Evolutionary conservation across 2,113 vertebrate species (phyloP), one percentile per base, ranked within the genome.

Genomic region (Thamnaconus septentrionalis): DNA sequence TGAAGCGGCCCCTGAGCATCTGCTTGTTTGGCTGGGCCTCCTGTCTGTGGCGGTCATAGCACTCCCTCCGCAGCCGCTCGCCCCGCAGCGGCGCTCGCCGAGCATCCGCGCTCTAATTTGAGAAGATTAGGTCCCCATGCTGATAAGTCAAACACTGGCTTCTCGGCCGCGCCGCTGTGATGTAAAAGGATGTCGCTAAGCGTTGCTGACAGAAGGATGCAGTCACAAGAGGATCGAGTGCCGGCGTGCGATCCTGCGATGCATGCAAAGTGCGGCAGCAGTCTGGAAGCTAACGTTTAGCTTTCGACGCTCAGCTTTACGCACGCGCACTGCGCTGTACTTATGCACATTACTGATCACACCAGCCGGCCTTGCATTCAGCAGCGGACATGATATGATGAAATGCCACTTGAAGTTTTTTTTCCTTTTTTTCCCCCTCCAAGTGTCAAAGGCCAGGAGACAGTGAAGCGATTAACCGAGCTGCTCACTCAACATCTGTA

Each of bases 401-500:
- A 84, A 88, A 84, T 48, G 73, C 64, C 71, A 75, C 70, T 59
- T 76, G 86, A 61, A 63, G 40, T 66, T 80, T 84, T 79, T 31
- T 74, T 58, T 71, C 73, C 31, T 74, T 58, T 73, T 75, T 79
- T 49, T 59, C 56, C 76, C 65, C 58, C 54, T 64, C 68, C 85
- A 78, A 31, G 2, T 31, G 18, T 31, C 87, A 74, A 71, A 83
- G 93, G 88, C 88, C 58, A 62, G 87, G 83, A 86, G 66, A 83
- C 87, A 76, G 89, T 90, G 86, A 90, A 90, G 79, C 83, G 81
- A 90, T 87, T 85, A 88, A 85, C 81, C 64, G 50, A 42, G 54
- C 70, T 53, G 83, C 80, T 83, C 79, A 83, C 80, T 79, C 87
- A 87, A 90, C 89, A 91, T 90, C 91, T 91, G 90, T 80, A 86